A percentile compares a stretch with the other conserved stretches of the same genome.
phyloP scores from a whole-genome alignment of 37 sponge, comb jelly and placozoan genomes.

The Cliona cf. orientalis region DNA sequence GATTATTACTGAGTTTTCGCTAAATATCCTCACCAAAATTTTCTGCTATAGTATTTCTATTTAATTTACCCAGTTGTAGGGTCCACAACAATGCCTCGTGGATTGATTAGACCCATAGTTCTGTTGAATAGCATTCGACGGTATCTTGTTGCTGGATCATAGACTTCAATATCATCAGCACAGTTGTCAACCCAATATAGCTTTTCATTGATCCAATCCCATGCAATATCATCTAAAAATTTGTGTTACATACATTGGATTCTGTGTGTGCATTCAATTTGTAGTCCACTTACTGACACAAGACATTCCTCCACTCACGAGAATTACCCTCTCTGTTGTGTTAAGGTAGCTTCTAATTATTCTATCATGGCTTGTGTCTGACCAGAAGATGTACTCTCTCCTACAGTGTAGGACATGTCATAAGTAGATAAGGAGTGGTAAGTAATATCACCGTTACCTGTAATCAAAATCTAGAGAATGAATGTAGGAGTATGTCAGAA shows the following conservation, averaged over 20 bases:
- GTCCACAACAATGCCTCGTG: conserved; percentile 35
- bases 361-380: conserved; percentile 5
- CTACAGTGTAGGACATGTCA: background rate
- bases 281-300: conserved; percentile 32
- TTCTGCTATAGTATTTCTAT: background rate
- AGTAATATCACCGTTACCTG: conserved; percentile 12
- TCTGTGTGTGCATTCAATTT: background rate
- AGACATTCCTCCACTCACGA: conserved; percentile 3
- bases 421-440: too few species aligned
- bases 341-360: conserved; percentile 9
- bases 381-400: conserved; percentile 24
- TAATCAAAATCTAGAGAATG: conserved; percentile 16
- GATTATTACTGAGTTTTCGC: too few species aligned
- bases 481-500: background rate
- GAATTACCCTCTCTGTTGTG: background rate
- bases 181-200: conserved; percentile 33
- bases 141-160: conserved; percentile 7
- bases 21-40: background rate
- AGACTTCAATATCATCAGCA: conserved; percentile 16
- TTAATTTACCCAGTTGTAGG: conserved; percentile 38
- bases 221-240: conserved; percentile 13
- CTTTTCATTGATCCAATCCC: conserved; percentile 41
- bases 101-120: background rate
- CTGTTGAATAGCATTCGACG: conserved; percentile 14
- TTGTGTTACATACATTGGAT: background rate